A percentile compares a stretch with the other conserved stretches of the same genome.
Conservation (phyloP, 2,797 vertebrate genomes). For the Scarus forsteni region DNA sequence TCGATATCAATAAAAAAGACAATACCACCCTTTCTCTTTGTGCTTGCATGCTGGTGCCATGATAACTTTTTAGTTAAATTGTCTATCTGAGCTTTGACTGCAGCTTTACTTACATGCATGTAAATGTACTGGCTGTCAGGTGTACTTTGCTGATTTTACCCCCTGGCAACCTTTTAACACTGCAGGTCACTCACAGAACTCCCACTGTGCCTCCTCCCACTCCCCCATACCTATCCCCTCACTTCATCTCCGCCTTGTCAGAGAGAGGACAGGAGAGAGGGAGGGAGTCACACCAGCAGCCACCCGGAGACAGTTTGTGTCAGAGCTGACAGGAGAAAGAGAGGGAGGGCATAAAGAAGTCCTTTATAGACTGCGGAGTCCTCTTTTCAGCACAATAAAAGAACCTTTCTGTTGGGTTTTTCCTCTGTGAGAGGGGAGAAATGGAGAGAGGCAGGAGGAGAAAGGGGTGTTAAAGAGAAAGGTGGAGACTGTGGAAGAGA, state of each 20-base stretch:
- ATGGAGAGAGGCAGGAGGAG: conserved; percentile 2
- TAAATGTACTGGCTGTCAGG: conserved; percentile 28
- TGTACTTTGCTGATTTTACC: conserved; percentile 38
- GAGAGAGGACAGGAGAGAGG: conserved; percentile 15
- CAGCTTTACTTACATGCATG: too few relatives aligned
- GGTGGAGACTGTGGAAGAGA: conserved; percentile 16
- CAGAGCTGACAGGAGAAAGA: conserved; percentile 51
- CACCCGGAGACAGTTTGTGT: conserved; percentile 58
- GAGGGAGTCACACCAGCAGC: conserved; percentile 31
- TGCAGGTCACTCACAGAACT: conserved; percentile 53
- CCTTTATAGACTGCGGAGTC: conserved; percentile 56
- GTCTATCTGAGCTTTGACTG: too few relatives aligned
- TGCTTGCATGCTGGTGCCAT: too few relatives aligned
- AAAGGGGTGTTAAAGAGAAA: conserved; percentile 17
- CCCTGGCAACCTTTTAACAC: conserved; percentile 62
- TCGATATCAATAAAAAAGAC: too few relatives aligned
- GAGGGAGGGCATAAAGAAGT: conserved; percentile 60
- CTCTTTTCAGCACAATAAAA: conserved; percentile 61
- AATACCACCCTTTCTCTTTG: too few relatives aligned
- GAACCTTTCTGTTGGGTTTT: conserved; percentile 47
- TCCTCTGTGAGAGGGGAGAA: conserved; percentile 25
- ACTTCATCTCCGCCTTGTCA: conserved; percentile 30
- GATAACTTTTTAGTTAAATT: too few relatives aligned
- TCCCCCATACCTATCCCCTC: conserved; percentile 13
- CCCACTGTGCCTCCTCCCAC: conserved; percentile 42